These are phyloP conservation scores for Amphiprion percula DNA, from an alignment of 2,113 vertebrate genomes.

Conservation along the genomic window DNA sequence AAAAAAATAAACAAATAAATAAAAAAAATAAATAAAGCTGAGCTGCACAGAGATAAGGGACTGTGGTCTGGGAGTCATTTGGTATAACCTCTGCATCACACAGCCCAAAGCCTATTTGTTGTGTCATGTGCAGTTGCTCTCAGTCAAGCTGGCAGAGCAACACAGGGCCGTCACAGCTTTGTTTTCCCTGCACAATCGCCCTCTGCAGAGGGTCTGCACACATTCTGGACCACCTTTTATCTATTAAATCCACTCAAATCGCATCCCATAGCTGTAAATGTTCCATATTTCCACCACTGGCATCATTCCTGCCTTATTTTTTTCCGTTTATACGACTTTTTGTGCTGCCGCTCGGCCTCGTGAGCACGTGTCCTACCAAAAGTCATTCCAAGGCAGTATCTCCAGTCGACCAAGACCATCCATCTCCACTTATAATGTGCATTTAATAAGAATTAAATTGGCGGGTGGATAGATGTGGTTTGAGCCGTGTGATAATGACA, in stretches of 20 bases:
- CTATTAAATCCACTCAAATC: constrained; percentile 51
- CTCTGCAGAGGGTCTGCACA: constrained; percentile 26
- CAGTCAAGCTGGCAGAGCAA: constrained; percentile 56
- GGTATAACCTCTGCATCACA: constrained; percentile 68
- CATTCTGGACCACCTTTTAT: constrained; percentile 53
- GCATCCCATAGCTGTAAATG: constrained; percentile 37
- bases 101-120: constrained; percentile 57
- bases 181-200: constrained; percentile 32
- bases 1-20: background rate
- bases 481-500: constrained; percentile 79
- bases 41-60: constrained; percentile 65
- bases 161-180: constrained; percentile 53
- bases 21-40: constrained; percentile 36
- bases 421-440: constrained; percentile 82
- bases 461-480: constrained; percentile 75
- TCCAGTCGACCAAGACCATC: constrained; percentile 81
- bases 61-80: constrained; percentile 66
- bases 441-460: constrained; percentile 86
- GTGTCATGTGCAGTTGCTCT: constrained; percentile 55
- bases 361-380: constrained; percentile 54
- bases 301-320: background rate
- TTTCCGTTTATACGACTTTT: constrained; percentile 27
- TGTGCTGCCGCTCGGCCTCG: constrained; percentile 5
- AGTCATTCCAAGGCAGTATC: constrained; percentile 69
- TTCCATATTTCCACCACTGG: constrained; percentile 14